These are phyloP conservation scores for Clarias pachynema DNA, from an alignment of 2,797 vertebrate genomes.

Conservation along the genomic window DNA sequence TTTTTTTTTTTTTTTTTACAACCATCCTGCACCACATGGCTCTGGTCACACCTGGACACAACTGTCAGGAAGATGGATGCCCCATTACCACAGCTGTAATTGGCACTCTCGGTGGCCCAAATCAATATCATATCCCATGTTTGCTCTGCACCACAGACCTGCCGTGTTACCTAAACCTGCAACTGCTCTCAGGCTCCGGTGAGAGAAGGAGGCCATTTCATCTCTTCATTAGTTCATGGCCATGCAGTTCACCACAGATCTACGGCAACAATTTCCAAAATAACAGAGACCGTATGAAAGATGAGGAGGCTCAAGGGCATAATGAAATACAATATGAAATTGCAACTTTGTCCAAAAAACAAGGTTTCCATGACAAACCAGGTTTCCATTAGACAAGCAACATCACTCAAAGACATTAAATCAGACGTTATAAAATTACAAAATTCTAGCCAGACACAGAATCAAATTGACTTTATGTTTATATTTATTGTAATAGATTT, in stretches of 20 bases:
- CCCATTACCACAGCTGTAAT: conserved; percentile 59
- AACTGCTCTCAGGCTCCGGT: conserved; percentile 35
- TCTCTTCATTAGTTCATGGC: conserved; percentile 34
- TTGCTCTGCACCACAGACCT: conserved; percentile 45
- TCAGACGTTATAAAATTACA: conserved; percentile 26
- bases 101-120: conserved; percentile 53
- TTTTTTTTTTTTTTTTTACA: conserved; percentile 23
- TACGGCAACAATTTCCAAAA: conserved; percentile 9
- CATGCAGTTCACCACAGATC: conserved; percentile 21
- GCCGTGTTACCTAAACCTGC: conserved; percentile 17
- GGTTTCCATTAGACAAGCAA: conserved; percentile 18
- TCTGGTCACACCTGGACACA: conserved; percentile 54
- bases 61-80: conserved; percentile 58
- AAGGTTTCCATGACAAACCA: conserved; percentile 26
- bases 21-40: conserved; percentile 37
- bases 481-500: conserved; percentile 44
- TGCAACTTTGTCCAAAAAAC: conserved; percentile 14
- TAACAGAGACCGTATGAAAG: conserved; percentile 17
- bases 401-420: conserved; percentile 29
- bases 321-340: conserved; percentile 30
- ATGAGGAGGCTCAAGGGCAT: conserved; percentile 20
- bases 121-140: conserved; percentile 56
- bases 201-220: conserved; percentile 16
- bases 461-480: conserved; percentile 22
- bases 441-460: background rate